These are phyloP conservation scores for Megaceryle torquata DNA, from an alignment of 2,113 vertebrate genomes.

Conservation along the genomic window DNA sequence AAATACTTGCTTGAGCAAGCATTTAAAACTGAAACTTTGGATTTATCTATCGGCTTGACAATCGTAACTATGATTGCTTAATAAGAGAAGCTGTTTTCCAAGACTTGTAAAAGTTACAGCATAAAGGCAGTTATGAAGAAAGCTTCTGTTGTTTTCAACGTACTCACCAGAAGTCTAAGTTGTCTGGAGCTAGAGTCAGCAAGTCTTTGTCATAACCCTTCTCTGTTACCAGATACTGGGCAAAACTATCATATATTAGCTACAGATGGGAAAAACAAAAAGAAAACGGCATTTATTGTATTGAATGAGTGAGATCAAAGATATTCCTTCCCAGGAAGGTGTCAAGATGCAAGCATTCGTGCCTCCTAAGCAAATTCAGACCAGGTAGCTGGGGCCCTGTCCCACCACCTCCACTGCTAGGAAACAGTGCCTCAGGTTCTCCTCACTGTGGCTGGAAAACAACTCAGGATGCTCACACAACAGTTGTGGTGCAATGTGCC, in stretches of 20 bases:
- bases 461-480: not conserved
- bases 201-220: slow-evolving; percentile 89
- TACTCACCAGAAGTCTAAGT: slow-evolving; percentile 94
- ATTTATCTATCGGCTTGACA: not conserved
- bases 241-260: slow-evolving; percentile 95
- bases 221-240: slow-evolving; percentile 87
- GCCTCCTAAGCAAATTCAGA: not conserved
- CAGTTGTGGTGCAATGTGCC: not conserved
- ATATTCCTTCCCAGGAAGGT: not conserved
- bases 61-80: not conserved
- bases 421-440: not conserved
- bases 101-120: not conserved
- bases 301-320: not conserved
- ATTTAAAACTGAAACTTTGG: not conserved
- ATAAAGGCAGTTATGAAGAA: not conserved
- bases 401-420: not conserved
- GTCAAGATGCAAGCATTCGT: not conserved
- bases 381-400: too few relatives aligned
- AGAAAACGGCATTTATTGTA: not conserved
- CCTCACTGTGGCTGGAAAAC: not conserved
- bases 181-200: slow-evolving; percentile 82
- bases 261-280: slow-evolving; percentile 54
- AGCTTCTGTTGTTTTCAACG: not conserved
- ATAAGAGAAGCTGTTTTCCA: not conserved
- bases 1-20: not conserved